Conservation (phyloP, 2,797 vertebrate species). For the Ispidina lecontei region DNA sequence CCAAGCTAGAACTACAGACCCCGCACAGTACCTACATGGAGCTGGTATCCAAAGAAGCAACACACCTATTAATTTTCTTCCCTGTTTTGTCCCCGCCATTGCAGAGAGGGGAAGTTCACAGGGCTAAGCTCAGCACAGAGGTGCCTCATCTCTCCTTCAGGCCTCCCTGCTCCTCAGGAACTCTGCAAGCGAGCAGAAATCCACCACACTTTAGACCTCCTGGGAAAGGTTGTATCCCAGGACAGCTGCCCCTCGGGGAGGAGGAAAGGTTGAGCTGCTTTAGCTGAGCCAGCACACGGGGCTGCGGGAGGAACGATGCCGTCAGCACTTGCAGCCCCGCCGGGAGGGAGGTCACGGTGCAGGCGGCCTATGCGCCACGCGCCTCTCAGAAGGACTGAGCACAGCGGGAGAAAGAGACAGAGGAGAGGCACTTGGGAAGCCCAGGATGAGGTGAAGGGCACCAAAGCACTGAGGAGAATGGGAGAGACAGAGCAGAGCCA, state of each 20-base stretch:
- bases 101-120: background rate
- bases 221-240: background rate
- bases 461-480: fast-evolving
- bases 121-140: background rate
- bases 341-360: background rate
- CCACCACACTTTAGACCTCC: background rate
- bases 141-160: background rate
- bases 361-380: background rate
- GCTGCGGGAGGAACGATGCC: background rate
- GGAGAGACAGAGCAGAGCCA: no score
- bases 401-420: fast-evolving
- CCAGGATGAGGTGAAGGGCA: background rate
- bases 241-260: background rate
- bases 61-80: background rate
- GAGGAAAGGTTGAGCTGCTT: background rate
- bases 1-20: background rate
- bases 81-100: background rate
- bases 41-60: background rate
- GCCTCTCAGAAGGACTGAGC: fast-evolving
- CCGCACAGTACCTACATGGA: background rate
- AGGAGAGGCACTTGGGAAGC: background rate
- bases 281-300: conserved; percentile 14
- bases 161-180: background rate
- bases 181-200: background rate
- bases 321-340: background rate